phyloP scores from a whole-genome alignment of 2,888 invertebrate species.

The Caradrina kadenii region DNA sequence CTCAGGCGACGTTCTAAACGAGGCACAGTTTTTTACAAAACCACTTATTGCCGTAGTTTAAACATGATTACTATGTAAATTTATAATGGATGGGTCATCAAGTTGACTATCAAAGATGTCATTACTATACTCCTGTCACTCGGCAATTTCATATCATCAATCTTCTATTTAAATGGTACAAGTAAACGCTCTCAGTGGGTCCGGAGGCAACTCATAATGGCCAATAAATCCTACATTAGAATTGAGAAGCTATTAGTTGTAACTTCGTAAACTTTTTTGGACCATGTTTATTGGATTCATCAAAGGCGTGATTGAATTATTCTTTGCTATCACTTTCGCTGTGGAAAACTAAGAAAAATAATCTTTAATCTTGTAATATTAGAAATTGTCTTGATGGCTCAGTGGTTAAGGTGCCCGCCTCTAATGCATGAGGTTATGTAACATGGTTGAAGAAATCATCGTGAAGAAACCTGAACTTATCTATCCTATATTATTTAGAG shows the following conservation, averaged over 20 bases:
- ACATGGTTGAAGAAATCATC: too few relatives aligned
- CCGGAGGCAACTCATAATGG: constrained; percentile 66
- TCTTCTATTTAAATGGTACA: constrained; percentile 82
- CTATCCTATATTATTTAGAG: too few relatives aligned
- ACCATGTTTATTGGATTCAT: constrained; percentile 17
- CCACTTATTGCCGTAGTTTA: constrained; percentile 64
- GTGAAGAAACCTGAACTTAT: too few relatives aligned
- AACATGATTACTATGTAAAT: constrained; percentile 81
- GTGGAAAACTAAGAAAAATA: background rate
- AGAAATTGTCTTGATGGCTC: too few relatives aligned
- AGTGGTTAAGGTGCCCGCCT: too few relatives aligned
- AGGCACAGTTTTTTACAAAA: constrained; percentile 57
- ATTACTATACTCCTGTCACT: constrained; percentile 77
- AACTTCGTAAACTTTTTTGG: constrained; percentile 31
- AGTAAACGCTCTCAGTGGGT: constrained; percentile 80
- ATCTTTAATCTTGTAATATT: too few relatives aligned
- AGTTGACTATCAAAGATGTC: constrained; percentile 74
- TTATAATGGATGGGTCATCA: constrained; percentile 83
- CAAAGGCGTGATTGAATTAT: constrained; percentile 4
- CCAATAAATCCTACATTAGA: constrained; percentile 60
- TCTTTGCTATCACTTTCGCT: background rate
- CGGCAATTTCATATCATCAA: constrained; percentile 80
- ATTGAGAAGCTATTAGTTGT: constrained; percentile 51
- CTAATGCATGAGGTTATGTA: too few relatives aligned
- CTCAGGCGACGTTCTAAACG: constrained; percentile 50